Conservation (phyloP, 2,113 vertebrate species). For the Rhabdomys dilectus region DNA sequence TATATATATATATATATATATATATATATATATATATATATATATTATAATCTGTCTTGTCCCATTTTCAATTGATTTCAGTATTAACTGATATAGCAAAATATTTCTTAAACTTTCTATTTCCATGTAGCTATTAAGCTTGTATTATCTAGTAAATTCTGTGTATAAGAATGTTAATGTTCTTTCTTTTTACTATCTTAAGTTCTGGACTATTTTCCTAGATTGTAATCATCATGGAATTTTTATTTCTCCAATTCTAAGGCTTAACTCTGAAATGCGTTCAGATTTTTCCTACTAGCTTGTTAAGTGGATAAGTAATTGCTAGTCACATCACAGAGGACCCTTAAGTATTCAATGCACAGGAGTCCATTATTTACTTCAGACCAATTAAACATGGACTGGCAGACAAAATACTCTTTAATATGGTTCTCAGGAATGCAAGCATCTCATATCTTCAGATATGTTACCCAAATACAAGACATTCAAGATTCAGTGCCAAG, state of each 20-base stretch:
- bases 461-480: neutral
- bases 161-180: neutral
- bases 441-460: neutral
- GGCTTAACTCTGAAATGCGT: neutral
- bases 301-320: neutral
- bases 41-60: too few relatives aligned
- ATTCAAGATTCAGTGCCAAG: neutral
- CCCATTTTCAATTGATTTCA: neutral
- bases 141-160: neutral
- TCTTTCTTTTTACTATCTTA: neutral
- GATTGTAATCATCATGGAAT: neutral
- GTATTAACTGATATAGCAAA: neutral
- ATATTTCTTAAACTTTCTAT: neutral
- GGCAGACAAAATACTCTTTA: neutral
- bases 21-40: too few relatives aligned
- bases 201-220: conserved; percentile 3
- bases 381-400: neutral
- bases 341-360: neutral
- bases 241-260: conserved; percentile 25
- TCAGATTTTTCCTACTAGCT: neutral
- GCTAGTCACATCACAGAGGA: neutral
- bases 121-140: neutral
- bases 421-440: neutral
- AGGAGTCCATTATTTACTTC: neutral
- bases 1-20: too few relatives aligned